Evolutionary conservation across 2,113 vertebrate genomes (phyloP), one percentile per base, ranked within the genome.

Genomic region (Bos javanicus): DNA sequence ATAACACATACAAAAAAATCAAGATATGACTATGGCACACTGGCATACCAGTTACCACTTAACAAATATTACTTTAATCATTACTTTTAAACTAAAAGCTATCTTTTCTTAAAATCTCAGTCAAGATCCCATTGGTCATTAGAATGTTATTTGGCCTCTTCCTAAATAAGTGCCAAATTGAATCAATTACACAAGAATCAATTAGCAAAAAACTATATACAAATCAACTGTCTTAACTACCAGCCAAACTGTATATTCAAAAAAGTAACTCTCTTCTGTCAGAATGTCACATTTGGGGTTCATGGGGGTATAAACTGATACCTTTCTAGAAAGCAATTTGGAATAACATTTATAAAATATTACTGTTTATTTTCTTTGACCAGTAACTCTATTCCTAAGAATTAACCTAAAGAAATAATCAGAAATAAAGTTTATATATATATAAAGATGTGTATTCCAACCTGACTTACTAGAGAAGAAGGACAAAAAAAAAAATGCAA

Each of bases 11-110:
- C 25, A 94, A 97, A 83, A 82, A 94, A 94, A 87, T 90, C 57
- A 98, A 93, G 28, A 87, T 84, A 87, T 28, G 52, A 82, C 48
- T 78, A 56, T 39, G 30, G 85, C 83, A 95, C 90, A 95, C 7
- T 97, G 74, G n/a, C 43, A 87, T 54, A 50, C 60, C 46, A 95
- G 57, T 60, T 76, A 90, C 62, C 16, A 85, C n/a, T 91, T 90
- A 95, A 95, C 23, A 98, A 94, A 92, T 71, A 87, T 83, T 95
- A 97, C 26, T 88, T 96, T 96, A 95, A 97, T 67, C 23, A 85
- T 93, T 80, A 97, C n/a, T 96, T 96, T 88, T 46, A 92, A 97
- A 96, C 93, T 87, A 81, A 97, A 97, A 89, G 15, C 4, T 80
- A 64, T 83, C 28, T 23, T 93, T 91, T 91, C 94, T 88, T 0